A percentile compares a stretch with the other conserved stretches of the same genome.
Evolutionary conservation across 1,140 invertebrate genomes (phyloP).

Genomic region (Orchestia grillus): DNA sequence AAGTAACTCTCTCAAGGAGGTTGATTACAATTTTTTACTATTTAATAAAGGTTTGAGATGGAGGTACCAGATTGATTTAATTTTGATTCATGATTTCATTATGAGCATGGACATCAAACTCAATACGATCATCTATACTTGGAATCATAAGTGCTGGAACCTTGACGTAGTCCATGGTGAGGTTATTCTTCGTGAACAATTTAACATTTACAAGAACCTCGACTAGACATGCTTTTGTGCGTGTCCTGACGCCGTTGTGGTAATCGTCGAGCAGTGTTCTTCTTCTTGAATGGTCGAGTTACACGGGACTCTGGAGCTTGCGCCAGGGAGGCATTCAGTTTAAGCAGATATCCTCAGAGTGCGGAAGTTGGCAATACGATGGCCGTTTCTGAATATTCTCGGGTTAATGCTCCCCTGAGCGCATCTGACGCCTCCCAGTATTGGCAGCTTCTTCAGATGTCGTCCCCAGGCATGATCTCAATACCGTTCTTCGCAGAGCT

Average conservation of each 20-base stretch:
- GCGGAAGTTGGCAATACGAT: constrained; percentile 16
- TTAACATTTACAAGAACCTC: neutral
- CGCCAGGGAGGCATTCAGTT: constrained; percentile 27
- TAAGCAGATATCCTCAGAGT: neutral
- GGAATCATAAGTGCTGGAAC: neutral
- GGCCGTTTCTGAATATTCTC: constrained; percentile 12
- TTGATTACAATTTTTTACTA: neutral
- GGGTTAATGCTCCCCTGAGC: neutral
- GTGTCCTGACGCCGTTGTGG: neutral
- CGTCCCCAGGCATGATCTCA: neutral
- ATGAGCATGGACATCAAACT: neutral
- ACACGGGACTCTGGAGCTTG: neutral
- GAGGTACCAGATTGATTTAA: neutral
- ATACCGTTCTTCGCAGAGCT: neutral
- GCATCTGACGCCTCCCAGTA: neutral
- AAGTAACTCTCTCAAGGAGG: neutral
- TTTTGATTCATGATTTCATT: too few species aligned
- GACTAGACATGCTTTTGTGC: neutral
- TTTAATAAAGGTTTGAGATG: neutral
- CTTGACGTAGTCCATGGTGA: neutral
- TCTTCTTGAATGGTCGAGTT: neutral
- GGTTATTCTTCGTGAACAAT: neutral
- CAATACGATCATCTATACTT: neutral
- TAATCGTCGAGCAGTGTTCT: neutral
- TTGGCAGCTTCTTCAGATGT: neutral